Percentiles rank a stretch among this genome's conserved stretches.
phyloP scores from a whole-genome alignment of 2,113 vertebrate species.

The Centropristis striata region DNA sequence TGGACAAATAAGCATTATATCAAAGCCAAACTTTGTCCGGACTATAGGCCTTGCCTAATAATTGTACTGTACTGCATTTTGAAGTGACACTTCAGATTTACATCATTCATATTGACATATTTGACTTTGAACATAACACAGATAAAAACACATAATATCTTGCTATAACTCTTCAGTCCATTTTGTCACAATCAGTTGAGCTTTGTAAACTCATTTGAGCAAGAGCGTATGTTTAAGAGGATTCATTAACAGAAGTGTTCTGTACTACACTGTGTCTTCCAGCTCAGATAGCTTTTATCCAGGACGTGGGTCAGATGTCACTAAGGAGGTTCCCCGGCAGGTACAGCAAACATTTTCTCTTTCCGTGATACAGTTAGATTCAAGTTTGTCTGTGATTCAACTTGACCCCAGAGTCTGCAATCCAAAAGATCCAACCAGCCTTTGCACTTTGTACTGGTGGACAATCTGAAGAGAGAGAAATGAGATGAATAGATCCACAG shows the following conservation, averaged over 20 bases:
- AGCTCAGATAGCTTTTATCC: constrained; percentile 96
- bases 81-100: neutral
- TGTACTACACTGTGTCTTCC: constrained; percentile 25
- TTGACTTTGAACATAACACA: no score
- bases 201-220: neutral
- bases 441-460: no score
- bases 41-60: neutral
- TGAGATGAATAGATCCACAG: neutral
- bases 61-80: neutral
- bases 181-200: neutral
- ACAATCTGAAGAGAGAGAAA: neutral
- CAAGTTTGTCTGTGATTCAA: neutral
- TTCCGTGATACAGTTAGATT: neutral
- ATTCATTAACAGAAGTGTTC: neutral
- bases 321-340: constrained; percentile 88
- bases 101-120: neutral
- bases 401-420: neutral
- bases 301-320: constrained; percentile 93
- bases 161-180: neutral
- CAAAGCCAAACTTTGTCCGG: neutral
- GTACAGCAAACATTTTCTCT: constrained; percentile 75
- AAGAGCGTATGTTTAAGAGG: neutral
- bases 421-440: neutral
- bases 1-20: neutral
- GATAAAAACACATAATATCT: no score